phyloP scores from a whole-genome alignment of 2,797 vertebrate species.

The Otus scops region DNA sequence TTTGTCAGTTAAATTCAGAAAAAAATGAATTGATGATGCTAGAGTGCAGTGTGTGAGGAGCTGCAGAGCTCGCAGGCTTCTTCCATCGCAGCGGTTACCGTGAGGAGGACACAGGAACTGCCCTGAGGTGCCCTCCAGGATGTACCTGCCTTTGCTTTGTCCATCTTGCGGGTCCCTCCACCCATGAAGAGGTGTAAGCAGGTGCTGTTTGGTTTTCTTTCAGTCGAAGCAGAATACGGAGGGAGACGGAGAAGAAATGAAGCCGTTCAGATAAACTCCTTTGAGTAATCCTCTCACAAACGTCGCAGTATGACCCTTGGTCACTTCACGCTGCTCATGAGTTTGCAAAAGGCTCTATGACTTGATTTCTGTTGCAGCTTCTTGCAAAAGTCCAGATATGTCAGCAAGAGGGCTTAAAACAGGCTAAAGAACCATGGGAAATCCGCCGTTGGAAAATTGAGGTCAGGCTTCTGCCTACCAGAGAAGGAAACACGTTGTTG shows the following conservation, averaged over 20 bases:
- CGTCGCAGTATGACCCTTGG: fast-evolving
- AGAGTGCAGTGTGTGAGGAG: fast-evolving
- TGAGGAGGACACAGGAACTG: fast-evolving
- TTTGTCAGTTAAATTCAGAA: fast-evolving
- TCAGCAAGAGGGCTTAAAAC: not conserved
- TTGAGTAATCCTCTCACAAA: not conserved
- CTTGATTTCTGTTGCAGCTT: not conserved
- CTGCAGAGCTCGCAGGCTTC: fast-evolving
- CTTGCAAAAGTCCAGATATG: not conserved
- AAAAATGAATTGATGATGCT: fast-evolving
- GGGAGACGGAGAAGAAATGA: fast-evolving
- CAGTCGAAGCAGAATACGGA: fast-evolving
- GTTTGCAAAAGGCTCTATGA: not conserved
- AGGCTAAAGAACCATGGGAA: not conserved
- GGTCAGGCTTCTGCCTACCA: not conserved
- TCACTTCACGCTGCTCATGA: not conserved
- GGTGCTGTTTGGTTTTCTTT: not conserved
- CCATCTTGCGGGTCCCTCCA: fast-evolving
- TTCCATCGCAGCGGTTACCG: fast-evolving
- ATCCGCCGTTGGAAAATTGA: not conserved
- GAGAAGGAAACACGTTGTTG: fast-evolving
- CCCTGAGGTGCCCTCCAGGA: not conserved
- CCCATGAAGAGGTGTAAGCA: fast-evolving
- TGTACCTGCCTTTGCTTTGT: fast-evolving
- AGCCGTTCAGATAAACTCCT: fast-evolving